phyloP scores from a whole-genome alignment of 2,888 invertebrate genomes.

The Lycaena phlaeas region DNA sequence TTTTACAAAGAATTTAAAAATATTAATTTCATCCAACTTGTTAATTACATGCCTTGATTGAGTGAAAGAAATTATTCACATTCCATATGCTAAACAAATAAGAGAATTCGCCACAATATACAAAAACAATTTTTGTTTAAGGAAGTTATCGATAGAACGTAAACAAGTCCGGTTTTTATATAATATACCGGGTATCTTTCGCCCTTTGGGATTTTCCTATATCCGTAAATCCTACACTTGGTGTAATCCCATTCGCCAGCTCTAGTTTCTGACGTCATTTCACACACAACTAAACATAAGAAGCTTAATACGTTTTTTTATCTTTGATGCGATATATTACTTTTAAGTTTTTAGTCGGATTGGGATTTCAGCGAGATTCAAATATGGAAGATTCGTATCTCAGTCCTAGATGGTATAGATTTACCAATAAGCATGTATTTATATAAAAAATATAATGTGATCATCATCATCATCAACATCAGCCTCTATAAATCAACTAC shows the following conservation, averaged over 20 bases:
- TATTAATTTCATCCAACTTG: too few relatives aligned
- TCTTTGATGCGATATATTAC: slow-evolving; percentile 2
- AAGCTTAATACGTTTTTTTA: slow-evolving; percentile 10
- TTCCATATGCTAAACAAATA: not conserved
- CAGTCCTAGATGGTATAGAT: too few relatives aligned
- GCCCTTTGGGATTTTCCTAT: slow-evolving; percentile 43
- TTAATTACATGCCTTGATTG: too few relatives aligned
- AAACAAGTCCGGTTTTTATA: slow-evolving; percentile 1
- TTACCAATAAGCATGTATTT: too few relatives aligned
- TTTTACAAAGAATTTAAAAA: too few relatives aligned
- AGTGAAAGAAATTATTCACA: too few relatives aligned
- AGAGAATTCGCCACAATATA: not conserved
- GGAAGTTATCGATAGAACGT: not conserved
- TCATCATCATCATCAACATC: too few relatives aligned
- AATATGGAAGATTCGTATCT: too few relatives aligned
- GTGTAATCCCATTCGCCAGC: slow-evolving; percentile 50
- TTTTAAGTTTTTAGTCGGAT: too few relatives aligned
- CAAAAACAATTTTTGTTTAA: not conserved
- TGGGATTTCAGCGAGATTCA: too few relatives aligned
- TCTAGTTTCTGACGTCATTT: slow-evolving; percentile 41
- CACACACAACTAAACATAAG: slow-evolving; percentile 41
- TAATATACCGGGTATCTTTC: slow-evolving; percentile 15
- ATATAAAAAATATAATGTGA: too few relatives aligned
- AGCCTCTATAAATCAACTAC: too few relatives aligned
- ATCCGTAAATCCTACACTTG: slow-evolving; percentile 58